A percentile compares a stretch with the other conserved stretches of the same genome.
These are phyloP conservation scores for Pandemis heparana DNA, from an alignment of 2,888 invertebrate genomes.

Conservation along the genomic window DNA sequence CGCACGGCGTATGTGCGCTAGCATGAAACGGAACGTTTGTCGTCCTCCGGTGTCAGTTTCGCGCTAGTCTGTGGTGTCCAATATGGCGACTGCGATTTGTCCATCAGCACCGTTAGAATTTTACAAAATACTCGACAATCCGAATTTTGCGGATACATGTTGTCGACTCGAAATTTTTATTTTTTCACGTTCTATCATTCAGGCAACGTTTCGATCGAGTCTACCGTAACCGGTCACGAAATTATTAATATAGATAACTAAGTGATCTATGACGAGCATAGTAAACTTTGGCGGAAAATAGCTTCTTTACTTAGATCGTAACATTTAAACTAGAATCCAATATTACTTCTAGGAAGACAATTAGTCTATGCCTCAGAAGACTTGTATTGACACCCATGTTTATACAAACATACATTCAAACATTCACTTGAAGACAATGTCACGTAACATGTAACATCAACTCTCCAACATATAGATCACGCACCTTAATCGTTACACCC, in stretches of 20 bases:
- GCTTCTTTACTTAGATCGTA: neutral
- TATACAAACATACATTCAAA: slow-evolving; percentile 24
- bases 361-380: slow-evolving; percentile 19
- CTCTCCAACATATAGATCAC: neutral
- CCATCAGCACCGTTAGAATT: no score
- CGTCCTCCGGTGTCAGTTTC: no score
- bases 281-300: slow-evolving; percentile 28
- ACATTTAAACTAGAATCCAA: slow-evolving; percentile 26
- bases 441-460: slow-evolving; percentile 12
- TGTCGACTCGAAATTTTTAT: no score
- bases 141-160: no score
- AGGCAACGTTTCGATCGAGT: no score
- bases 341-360: slow-evolving; percentile 23
- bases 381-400: slow-evolving; percentile 6
- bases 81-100: no score
- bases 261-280: slow-evolving; percentile 6
- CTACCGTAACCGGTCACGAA: no score
- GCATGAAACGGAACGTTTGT: no score
- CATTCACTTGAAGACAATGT: slow-evolving; percentile 19
- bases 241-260: slow-evolving; percentile 15
- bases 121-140: no score
- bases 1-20: no score
- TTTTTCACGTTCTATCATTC: no score
- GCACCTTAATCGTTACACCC: slow-evolving; percentile 3
- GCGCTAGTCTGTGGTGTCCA: no score